Percentiles rank a stretch among this genome's conserved stretches.
phyloP scores from a whole-genome alignment of 2,113 vertebrate species.

The Oriolus oriolus region DNA sequence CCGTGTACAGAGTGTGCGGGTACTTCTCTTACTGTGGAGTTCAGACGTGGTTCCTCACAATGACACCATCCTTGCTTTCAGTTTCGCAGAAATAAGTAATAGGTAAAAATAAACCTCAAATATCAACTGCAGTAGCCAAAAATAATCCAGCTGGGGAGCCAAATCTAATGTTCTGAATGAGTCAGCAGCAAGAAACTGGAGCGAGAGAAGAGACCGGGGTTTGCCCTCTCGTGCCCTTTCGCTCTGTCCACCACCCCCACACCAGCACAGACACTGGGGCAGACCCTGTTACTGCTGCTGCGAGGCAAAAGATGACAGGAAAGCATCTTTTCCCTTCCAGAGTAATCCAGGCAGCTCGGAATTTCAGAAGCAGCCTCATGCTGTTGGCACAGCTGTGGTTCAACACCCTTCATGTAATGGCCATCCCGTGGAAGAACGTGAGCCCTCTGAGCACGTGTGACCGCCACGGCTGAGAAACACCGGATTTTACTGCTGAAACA shows the following conservation, averaged over 20 bases:
- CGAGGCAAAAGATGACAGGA: neutral
- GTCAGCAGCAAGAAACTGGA: neutral
- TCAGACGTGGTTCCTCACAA: neutral
- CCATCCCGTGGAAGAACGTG: rapidly evolving
- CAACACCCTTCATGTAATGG: rapidly evolving
- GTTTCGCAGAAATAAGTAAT: neutral
- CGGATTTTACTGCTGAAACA: neutral
- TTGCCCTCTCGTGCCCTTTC: neutral
- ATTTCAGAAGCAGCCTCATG: neutral
- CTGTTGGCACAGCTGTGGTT: rapidly evolving
- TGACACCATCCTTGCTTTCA: neutral
- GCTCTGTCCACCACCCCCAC: neutral
- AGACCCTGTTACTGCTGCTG: neutral
- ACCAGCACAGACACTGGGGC: neutral
- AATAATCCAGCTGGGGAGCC: neutral
- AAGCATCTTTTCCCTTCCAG: neutral
- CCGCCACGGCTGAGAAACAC: neutral
- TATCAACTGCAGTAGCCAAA: neutral
- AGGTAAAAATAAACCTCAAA: conserved; percentile 26
- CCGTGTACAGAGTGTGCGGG: neutral
- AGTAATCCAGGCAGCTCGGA: rapidly evolving
- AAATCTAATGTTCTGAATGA: neutral
- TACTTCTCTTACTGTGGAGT: neutral
- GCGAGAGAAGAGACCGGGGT: rapidly evolving
- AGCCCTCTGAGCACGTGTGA: neutral